Evolutionary conservation across 2,888 invertebrate species (phyloP).

Genomic region (Drosophila mayaguana): DNA sequence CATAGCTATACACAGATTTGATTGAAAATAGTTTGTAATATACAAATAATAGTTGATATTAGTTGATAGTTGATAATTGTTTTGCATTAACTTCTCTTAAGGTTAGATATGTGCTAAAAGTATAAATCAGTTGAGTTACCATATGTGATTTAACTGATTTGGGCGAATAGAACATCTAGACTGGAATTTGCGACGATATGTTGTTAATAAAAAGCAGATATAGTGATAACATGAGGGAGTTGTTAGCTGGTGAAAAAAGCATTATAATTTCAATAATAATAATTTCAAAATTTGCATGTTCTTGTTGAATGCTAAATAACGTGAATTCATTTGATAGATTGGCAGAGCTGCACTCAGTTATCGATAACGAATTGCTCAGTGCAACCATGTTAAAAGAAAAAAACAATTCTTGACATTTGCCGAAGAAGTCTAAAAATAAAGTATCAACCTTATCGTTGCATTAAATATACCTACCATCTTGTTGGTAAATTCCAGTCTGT

Average conservation of each 20-base stretch:
- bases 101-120: background rate
- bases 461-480: background rate
- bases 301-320: background rate
- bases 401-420: background rate
- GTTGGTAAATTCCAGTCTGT: conserved; percentile 10
- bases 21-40: conserved; percentile 6
- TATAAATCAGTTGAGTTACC: background rate
- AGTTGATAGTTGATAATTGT: background rate
- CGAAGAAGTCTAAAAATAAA: background rate
- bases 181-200: conserved; percentile 19
- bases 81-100: background rate
- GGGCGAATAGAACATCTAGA: background rate
- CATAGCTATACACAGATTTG: background rate
- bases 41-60: conserved; percentile 1
- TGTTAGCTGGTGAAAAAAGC: too few species aligned
- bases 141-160: background rate
- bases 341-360: background rate
- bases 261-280: too few species aligned
- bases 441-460: background rate
- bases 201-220: background rate
- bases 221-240: too few species aligned
- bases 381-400: background rate
- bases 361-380: background rate
- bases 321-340: too few species aligned
- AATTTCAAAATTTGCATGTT: too few species aligned